Percentiles rank a stretch among this genome's conserved stretches.
These are phyloP conservation scores for Pygocentrus nattereri DNA, from an alignment of 2,797 vertebrate genomes.

Conservation along the genomic window DNA sequence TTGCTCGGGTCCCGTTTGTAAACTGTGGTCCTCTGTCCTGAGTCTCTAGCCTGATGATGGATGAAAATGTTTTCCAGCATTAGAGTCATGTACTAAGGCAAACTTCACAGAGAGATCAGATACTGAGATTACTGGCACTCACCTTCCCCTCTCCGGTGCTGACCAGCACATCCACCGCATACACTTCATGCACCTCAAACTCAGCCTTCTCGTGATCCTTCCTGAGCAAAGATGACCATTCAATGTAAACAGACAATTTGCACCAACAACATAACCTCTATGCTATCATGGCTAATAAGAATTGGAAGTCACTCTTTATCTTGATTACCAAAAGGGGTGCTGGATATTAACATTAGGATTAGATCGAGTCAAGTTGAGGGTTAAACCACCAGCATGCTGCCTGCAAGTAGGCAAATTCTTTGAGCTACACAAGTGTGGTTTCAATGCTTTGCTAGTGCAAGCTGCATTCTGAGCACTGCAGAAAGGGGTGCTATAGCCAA, in stretches of 20 bases:
- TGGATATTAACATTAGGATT: too few species aligned
- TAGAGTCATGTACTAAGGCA: background rate
- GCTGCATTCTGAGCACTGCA: too few species aligned
- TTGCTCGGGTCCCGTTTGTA: constrained; percentile 98
- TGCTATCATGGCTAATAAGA: too few species aligned
- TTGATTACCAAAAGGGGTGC: too few species aligned
- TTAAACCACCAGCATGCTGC: too few species aligned
- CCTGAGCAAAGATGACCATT: constrained; percentile 68
- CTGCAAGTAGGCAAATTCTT: too few species aligned
- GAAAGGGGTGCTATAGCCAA: too few species aligned
- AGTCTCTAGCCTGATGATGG: constrained; percentile 87
- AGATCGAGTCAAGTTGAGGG: too few species aligned
- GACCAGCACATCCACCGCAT: constrained; percentile 95
- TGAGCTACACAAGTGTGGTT: too few species aligned
- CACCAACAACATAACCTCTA: too few species aligned
- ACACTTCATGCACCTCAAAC: constrained; percentile 98
- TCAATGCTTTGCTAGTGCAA: too few species aligned
- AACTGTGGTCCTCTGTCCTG: constrained; percentile 95
- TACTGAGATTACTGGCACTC: constrained; percentile 37
- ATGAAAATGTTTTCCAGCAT: background rate
- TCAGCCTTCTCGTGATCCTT: constrained; percentile 99
- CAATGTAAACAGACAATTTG: background rate
- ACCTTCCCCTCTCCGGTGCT: constrained; percentile 99
- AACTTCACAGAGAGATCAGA: background rate
- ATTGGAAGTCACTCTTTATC: too few species aligned